Evolutionary conservation across 1,140 invertebrate genomes (phyloP), one percentile per base, ranked within the genome.

Genomic region (Halesus radiatus): DNA sequence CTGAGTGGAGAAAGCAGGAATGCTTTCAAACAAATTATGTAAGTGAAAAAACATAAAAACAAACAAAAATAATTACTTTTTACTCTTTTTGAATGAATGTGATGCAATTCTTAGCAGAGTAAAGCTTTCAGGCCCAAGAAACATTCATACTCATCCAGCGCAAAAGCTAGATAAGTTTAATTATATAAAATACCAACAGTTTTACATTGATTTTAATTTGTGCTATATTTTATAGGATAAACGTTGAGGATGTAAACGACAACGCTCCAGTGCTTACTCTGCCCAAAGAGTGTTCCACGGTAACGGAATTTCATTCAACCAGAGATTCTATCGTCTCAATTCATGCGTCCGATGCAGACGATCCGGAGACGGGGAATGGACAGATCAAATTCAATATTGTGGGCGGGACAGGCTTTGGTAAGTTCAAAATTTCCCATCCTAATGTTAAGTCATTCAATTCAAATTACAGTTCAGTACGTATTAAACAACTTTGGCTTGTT

Each of bases 11-110:
- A 98, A 86, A 97, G 96, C 84, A 91, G 97, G 74, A 97, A 97
- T 87, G 95, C 96, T 16, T 98, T 98, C 85, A 97, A 97, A 88
- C 96, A 97, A 87, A 93, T 98, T 53, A 93, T 94, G 95, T 96
- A 89, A 91, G 92, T 84, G n/a, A n/a, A n/a, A n/a, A n/a, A n/a
- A n/a, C n/a, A n/a, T n/a, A n/a, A n/a, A n/a, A n/a, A n/a, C n/a
- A n/a, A n/a, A n/a, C n/a, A n/a, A n/a, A n/a, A n/a, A n/a, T n/a
- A n/a, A n/a, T n/a, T n/a, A n/a, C n/a, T n/a, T n/a, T n/a, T n/a
- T n/a, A n/a, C n/a, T n/a, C n/a, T n/a, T 53, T 77, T n/a, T 60
- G 60, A 45, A 45, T 3, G 37, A 10, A 13, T 45, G 37, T 13
- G 10, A 45, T 10, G 7, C 37, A 45, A 45, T 13, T 13, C 37